Evolutionary conservation across 2,888 invertebrate species (phyloP).

Genomic region (Acleris holmiana): DNA sequence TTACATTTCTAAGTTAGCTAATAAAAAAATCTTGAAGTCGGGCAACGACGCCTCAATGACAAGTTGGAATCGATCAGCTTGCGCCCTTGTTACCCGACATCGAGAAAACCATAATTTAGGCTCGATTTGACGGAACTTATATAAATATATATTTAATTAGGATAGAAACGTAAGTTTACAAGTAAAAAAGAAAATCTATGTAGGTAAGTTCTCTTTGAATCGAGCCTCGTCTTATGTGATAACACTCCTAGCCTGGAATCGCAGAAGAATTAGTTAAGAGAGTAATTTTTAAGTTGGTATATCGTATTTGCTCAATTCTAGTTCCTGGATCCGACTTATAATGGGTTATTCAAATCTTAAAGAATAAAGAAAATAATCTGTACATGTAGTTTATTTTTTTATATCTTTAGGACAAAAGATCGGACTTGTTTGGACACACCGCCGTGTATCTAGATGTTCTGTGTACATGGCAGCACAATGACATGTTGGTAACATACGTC

Average conservation of each 20-base stretch:
- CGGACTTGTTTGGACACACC: no score
- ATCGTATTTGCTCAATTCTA: slow-evolving; percentile 49
- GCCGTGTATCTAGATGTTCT: no score
- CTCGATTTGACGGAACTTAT: slow-evolving; percentile 58
- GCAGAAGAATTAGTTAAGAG: neutral
- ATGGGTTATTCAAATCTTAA: neutral
- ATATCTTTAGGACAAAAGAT: neutral
- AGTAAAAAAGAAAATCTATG: neutral
- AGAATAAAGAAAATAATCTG: neutral
- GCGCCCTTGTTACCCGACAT: slow-evolving; percentile 63
- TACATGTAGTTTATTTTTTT: neutral
- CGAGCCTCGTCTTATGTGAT: slow-evolving; percentile 45
- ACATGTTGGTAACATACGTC: no score
- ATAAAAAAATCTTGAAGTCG: slow-evolving; percentile 41
- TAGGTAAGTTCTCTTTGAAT: slow-evolving; percentile 61
- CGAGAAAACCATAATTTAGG: slow-evolving; percentile 35
- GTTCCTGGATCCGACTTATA: slow-evolving; percentile 47
- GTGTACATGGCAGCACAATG: no score
- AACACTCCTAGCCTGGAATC: slow-evolving; percentile 12
- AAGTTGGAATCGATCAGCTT: slow-evolving; percentile 35
- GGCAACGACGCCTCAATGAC: slow-evolving; percentile 51
- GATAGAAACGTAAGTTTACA: no score
- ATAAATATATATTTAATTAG: neutral
- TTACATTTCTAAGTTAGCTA: neutral
- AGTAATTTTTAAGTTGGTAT: neutral